Base-by-base conservation (phyloP, 2,113 vertebrate genomes). In the Sinosuthora webbiana region DNA sequence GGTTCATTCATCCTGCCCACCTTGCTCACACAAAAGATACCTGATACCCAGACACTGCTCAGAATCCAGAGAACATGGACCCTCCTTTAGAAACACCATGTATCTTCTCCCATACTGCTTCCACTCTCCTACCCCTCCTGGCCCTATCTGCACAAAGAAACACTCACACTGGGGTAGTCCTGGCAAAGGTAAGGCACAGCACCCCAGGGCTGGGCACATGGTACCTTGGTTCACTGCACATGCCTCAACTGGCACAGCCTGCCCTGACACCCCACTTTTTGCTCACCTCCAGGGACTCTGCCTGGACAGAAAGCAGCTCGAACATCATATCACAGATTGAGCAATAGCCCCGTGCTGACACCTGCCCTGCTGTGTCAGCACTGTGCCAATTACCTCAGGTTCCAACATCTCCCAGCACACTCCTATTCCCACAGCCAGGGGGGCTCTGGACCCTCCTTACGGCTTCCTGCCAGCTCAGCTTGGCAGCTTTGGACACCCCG, bases 121-220 rank as follows among this genome's bases (percentile, higher is more conserved):
- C 15, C 2, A 2, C 33, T 37, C 17, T 70, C 31, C 76, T 50
- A 33, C 6, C 25, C 33, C n/a, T 42, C 20, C 39, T n/a, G 55
- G 13, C 19, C 16, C 53, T 24, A 2, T 5, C 44, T 73, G 35
- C 41, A 23, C 0, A 1, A n/a, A 71, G 33, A 16, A 10, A 16
- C 33, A 42, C 41, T 27, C 2, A 1, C 4, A 1, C 0, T 55
- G 22, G 31, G 50, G 28, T 30, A 41, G 31, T 13, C 39, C 37
- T 44, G 41, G 44, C 39, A 67, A 13, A 16, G 44, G 31, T 20
- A 47, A 42, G 17, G 13, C 22, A 23, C 25, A 49, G 31, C 25
- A 79, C 22, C 62, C 22, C 1, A 1, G n/a, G 9, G 13, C 3
- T 79, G 47, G 82, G 56, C 76, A 83, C 0, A 0, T 0, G 2